A percentile compares a stretch with the other conserved stretches of the same genome.
phyloP scores from a whole-genome alignment of 35 echinoderm and acorn worm species.

The Acanthaster planci region DNA sequence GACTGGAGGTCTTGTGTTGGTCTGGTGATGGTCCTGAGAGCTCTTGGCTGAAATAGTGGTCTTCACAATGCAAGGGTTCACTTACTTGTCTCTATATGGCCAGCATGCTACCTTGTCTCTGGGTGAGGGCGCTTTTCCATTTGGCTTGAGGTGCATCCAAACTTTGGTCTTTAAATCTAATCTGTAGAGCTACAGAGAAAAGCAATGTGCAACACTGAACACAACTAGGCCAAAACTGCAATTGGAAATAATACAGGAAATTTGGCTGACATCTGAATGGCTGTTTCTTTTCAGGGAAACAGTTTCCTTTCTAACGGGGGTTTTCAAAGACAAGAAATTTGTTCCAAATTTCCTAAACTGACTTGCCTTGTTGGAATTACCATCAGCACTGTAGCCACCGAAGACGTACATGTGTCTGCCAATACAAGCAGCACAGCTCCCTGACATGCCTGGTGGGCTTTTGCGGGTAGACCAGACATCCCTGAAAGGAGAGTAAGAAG shows the following conservation, averaged over 20 bases:
- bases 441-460: constrained; percentile 18
- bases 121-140: neutral
- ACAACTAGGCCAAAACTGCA: neutral
- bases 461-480: neutral
- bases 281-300: no score
- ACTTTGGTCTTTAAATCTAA: constrained; percentile 1
- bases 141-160: constrained; percentile 17
- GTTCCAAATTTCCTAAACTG: no score
- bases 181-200: neutral
- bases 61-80: neutral
- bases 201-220: neutral
- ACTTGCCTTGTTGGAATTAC: constrained; percentile 24
- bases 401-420: constrained; percentile 27
- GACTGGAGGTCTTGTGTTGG: no score
- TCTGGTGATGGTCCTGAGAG: no score
- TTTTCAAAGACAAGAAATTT: no score
- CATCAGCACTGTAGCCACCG: neutral
- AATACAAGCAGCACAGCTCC: constrained; percentile 36
- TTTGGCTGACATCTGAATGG: no score
- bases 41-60: no score
- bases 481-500: neutral
- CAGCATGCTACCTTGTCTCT: constrained; percentile 42
- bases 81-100: constrained; percentile 46
- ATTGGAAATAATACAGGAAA: neutral
- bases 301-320: no score